These are phyloP conservation scores for Anagyrus pseudococci DNA, from an alignment of 2,888 invertebrate species.

Conservation along the genomic window DNA sequence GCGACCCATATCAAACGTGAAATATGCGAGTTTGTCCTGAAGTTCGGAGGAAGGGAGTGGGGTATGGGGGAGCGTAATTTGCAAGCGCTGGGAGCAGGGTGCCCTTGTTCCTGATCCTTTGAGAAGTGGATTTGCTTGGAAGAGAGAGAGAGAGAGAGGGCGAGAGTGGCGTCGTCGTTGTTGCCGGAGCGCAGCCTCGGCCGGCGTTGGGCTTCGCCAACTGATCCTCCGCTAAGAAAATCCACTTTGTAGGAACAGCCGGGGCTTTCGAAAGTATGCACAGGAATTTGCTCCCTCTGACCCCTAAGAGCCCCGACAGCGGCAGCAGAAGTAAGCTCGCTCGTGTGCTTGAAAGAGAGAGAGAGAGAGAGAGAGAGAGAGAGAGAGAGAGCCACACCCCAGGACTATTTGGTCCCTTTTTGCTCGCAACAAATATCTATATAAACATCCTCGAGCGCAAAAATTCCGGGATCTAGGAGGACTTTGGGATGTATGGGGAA, in stretches of 20 bases:
- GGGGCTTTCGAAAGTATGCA: conserved; percentile 11
- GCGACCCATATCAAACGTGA: conserved; percentile 40
- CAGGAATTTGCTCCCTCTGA: not conserved
- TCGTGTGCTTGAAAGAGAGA: no score
- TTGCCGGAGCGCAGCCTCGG: no score
- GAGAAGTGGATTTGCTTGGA: conserved; percentile 46
- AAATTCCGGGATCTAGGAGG: no score
- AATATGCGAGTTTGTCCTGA: conserved; percentile 44
- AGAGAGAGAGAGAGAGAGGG: no score
- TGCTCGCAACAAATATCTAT: no score
- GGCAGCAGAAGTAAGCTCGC: no score
- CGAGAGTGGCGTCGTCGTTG: conserved; percentile 36
- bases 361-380: no score
- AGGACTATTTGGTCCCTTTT: no score
- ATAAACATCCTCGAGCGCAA: no score
- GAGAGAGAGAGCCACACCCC: no score
- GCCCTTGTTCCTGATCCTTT: conserved; percentile 43
- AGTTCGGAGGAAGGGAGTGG: conserved; percentile 37
- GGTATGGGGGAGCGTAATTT: conserved; percentile 46
- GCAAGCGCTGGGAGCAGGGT: conserved; percentile 35
- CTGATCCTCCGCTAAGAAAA: conserved; percentile 20
- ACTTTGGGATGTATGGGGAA: no score
- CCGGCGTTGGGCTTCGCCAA: not conserved
- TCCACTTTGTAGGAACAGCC: conserved; percentile 33
- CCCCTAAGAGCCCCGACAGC: no score